Evolutionary conservation across 2,888 invertebrate species (phyloP).

Genomic region (Dicranocentrus wangi): DNA sequence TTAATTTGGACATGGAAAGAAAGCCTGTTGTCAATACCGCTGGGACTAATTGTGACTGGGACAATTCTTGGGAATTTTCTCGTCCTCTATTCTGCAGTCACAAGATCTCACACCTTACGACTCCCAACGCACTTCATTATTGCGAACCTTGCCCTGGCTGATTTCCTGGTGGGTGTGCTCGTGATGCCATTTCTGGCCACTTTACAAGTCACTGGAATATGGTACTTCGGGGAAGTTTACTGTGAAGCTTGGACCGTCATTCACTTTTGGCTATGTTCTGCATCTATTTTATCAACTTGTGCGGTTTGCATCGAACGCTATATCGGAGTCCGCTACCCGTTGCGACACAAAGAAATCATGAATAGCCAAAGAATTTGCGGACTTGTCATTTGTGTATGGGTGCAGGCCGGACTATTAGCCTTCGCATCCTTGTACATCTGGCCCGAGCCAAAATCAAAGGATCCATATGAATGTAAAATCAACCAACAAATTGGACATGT

Average conservation of each 20-base stretch:
- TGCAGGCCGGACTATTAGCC: constrained; percentile 32
- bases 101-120: constrained; percentile 38
- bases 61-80: constrained; percentile 66
- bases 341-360: constrained; percentile 56
- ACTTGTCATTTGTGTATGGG: constrained; percentile 61
- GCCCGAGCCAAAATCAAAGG: constrained; percentile 34
- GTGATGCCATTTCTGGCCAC: constrained; percentile 67
- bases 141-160: constrained; percentile 66
- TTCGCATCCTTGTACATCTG: constrained; percentile 52
- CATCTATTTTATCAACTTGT: constrained; percentile 66
- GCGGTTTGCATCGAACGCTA: constrained; percentile 68
- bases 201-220: constrained; percentile 56
- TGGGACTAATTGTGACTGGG: constrained; percentile 52
- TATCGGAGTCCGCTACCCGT: constrained; percentile 65
- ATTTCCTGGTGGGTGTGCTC: constrained; percentile 66
- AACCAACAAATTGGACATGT: constrained; percentile 66
- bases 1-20: constrained; percentile 60
- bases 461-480: constrained; percentile 44
- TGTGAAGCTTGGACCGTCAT: constrained; percentile 63
- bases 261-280: constrained; percentile 68
- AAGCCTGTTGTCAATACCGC: constrained; percentile 37
- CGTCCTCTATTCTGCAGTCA: constrained; percentile 54
- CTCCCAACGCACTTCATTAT: constrained; percentile 65
- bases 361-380: constrained; percentile 33
- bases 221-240: constrained; percentile 65